Base-by-base conservation (phyloP, 2,888 invertebrate species). In the Drosophila melanosoma region DNA sequence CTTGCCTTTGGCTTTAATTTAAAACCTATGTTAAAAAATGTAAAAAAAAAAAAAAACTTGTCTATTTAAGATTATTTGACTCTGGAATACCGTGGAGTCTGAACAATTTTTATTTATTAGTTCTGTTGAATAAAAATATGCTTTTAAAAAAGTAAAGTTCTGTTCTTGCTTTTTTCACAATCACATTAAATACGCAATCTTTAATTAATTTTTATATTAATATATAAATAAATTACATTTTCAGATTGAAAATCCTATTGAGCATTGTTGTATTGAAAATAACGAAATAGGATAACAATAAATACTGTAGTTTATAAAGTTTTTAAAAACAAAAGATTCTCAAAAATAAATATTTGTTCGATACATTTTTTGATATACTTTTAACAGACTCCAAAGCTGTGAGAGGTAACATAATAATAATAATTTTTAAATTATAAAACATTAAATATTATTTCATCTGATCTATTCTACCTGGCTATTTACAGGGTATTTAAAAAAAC, bases 401-500 rank as follows among this genome's bases (percentile, higher is more conserved):
- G 2, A 0, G 15, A 15, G 12, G 10, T 4, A n/a, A 5, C 4
- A 4, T 6, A 35, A 40, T 5, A 40, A 1, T n/a, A n/a, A n/a
- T 5, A 0, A 15, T 20, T 4, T 1, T 7, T 45, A 3, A 20
- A 15, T 20, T 4, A 7, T 8, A 15, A 15, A 15, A 45, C 15
- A 15, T 15, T 3, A 20, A 15, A 45, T 15, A 15, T 45, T 15
- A 15, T 45, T 45, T 7, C 15, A 2, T 7, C 4, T 20, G 7
- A 12, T 33, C 12, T n/a, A 15, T 32, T 33, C 12, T 17, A 36
- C 17, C 54, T 26, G 38, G 3, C 26, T 38, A n/a, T 0, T 3
- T 29, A 10, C 12, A 23, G 61, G 52, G 35, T 61, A 52, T 51
- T 29, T 12, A 52, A 66, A 58, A 66, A 61, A 15, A 2, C 4